Percentiles rank a stretch among this genome's conserved stretches.
Evolutionary conservation across 1,140 invertebrate genomes (phyloP).

Genomic region (Epicauta chinensis): DNA sequence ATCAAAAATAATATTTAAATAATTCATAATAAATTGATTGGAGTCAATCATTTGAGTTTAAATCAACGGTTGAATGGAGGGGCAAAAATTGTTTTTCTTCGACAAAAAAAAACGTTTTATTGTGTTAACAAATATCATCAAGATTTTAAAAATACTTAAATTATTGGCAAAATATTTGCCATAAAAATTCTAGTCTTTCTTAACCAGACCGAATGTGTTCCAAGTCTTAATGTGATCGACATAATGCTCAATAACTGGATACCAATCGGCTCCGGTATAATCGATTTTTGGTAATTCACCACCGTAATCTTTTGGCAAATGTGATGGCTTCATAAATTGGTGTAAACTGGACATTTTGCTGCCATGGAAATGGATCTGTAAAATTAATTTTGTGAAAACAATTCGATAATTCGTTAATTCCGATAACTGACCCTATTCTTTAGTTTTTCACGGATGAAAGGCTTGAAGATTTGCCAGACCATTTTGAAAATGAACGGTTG

Average conservation of each 20-base stretch:
- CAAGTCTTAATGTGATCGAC: slow-evolving; percentile 45
- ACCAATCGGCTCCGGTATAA: slow-evolving; percentile 69
- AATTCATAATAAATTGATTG: no score
- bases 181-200: slow-evolving; percentile 35
- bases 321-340: slow-evolving; percentile 56
- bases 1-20: no score
- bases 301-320: slow-evolving; percentile 68
- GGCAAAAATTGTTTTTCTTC: no score
- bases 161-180: neutral
- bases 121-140: no score
- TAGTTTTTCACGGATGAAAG: slow-evolving; percentile 79
- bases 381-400: slow-evolving; percentile 44
- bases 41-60: no score
- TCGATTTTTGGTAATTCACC: slow-evolving; percentile 67
- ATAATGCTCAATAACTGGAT: slow-evolving; percentile 54
- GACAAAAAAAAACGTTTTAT: no score
- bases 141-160: no score
- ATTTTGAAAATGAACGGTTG: slow-evolving; percentile 84
- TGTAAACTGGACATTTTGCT: slow-evolving; percentile 64
- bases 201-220: slow-evolving; percentile 38
- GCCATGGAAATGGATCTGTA: slow-evolving; percentile 71
- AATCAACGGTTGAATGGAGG: no score
- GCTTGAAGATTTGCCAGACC: slow-evolving; percentile 82
- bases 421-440: slow-evolving; percentile 61
- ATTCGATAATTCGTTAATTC: neutral